Evolutionary conservation across 2,113 vertebrate genomes (phyloP).

Genomic region (Tupaia chinensis): DNA sequence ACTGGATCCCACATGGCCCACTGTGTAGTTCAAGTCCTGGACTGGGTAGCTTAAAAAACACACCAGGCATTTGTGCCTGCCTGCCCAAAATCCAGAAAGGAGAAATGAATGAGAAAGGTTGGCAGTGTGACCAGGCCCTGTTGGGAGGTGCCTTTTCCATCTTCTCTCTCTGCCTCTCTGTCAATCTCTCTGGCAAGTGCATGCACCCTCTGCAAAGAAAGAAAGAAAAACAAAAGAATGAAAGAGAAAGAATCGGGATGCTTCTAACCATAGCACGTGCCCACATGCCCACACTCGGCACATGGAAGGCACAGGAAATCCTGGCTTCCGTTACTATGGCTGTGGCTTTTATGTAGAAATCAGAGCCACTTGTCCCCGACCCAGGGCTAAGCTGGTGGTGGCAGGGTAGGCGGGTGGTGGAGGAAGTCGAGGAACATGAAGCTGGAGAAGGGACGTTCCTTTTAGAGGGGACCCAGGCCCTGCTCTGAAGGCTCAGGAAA

Average conservation of each 20-base stretch:
- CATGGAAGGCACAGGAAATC: not conserved
- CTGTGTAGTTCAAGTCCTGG: too few species aligned
- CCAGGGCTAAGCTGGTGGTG: not conserved
- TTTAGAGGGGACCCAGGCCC: not conserved
- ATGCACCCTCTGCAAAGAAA: too few species aligned
- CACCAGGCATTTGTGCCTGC: too few species aligned
- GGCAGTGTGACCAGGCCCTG: too few species aligned
- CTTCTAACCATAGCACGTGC: not conserved
- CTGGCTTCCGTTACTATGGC: not conserved
- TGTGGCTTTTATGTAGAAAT: not conserved
- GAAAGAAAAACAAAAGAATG: too few species aligned
- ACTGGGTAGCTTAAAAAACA: too few species aligned
- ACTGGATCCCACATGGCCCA: too few species aligned
- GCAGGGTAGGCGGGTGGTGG: not conserved
- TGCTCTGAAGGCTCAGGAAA: not conserved
- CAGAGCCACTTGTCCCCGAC: not conserved
- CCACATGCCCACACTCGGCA: rapidly evolving
- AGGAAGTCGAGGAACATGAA: not conserved
- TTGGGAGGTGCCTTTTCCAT: too few species aligned
- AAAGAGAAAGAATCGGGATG: not conserved
- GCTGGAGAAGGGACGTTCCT: not conserved
- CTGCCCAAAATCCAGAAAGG: too few species aligned
- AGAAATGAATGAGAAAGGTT: too few species aligned
- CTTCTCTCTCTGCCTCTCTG: too few species aligned
- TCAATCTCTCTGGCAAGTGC: too few species aligned